Conservation (phyloP, 2,797 vertebrate genomes). For the Pseudochromis fuscus region DNA sequence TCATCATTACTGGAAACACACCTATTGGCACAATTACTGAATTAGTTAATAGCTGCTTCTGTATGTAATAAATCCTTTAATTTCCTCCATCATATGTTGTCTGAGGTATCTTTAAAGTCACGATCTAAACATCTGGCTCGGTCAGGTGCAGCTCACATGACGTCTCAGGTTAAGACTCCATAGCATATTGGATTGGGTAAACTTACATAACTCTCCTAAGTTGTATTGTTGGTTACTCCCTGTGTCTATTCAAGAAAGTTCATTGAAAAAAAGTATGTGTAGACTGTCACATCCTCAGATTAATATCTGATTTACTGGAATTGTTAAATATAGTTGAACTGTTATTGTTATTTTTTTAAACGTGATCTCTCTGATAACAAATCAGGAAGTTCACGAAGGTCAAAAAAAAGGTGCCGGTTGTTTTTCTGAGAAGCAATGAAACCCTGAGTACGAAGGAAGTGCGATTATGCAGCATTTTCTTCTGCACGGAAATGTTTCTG, state of each 20-base stretch:
- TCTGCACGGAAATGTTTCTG: conserved; percentile 2
- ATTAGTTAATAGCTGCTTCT: too few relatives aligned
- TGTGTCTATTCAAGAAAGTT: background rate
- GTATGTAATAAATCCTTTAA: too few relatives aligned
- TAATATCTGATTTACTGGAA: background rate
- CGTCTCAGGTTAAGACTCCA: too few relatives aligned
- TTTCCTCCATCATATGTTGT: too few relatives aligned
- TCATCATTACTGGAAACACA: too few relatives aligned
- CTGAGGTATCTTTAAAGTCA: too few relatives aligned
- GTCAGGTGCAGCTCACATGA: too few relatives aligned
- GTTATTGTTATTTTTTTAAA: background rate
- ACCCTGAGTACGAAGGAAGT: conserved; percentile 49
- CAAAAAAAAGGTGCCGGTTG: background rate
- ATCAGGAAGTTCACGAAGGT: conserved; percentile 16
- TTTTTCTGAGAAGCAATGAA: conserved; percentile 28
- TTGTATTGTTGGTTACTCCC: too few relatives aligned
- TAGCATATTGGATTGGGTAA: too few relatives aligned
- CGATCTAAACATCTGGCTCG: too few relatives aligned
- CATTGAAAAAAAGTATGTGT: background rate
- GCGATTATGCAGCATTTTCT: conserved; percentile 21
- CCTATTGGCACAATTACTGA: too few relatives aligned
- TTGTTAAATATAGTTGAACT: background rate
- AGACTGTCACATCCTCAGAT: background rate
- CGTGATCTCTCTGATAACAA: background rate
- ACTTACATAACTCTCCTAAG: too few relatives aligned